Evolutionary conservation across 2,797 vertebrate genomes (phyloP).

Genomic region (Lagodon rhomboides): DNA sequence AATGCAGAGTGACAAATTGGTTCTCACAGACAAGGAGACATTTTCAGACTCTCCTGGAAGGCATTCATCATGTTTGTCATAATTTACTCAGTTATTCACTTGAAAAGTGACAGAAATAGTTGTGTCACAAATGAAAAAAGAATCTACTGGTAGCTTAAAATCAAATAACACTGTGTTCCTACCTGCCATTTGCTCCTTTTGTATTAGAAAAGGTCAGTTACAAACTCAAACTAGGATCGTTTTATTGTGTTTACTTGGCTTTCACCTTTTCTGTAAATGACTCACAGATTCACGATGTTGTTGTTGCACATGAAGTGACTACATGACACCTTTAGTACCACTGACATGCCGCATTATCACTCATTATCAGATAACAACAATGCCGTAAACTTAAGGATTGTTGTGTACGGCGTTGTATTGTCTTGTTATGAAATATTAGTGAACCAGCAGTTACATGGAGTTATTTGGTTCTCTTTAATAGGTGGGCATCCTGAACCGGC

Average conservation of each 20-base stretch:
- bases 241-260: neutral
- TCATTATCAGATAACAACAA: neutral
- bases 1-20: neutral
- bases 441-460: neutral
- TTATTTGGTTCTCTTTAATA: slow-evolving; percentile 59
- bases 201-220: neutral
- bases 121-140: neutral
- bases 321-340: neutral
- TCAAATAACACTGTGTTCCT: neutral
- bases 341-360: neutral
- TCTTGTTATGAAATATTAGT: neutral
- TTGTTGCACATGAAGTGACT: neutral
- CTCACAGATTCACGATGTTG: neutral
- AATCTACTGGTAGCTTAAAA: neutral
- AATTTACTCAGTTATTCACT: neutral
- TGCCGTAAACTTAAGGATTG: neutral
- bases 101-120: neutral
- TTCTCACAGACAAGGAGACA: neutral
- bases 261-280: neutral
- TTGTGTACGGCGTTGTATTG: neutral
- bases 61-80: neutral
- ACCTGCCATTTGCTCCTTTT: neutral
- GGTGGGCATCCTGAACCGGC: slow-evolving; percentile 96
- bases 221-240: neutral
- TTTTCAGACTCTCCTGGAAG: neutral